Evolutionary conservation across 2,888 invertebrate species (phyloP), one percentile per base, ranked within the genome.

Genomic region (Carpatolechia fugitivella): DNA sequence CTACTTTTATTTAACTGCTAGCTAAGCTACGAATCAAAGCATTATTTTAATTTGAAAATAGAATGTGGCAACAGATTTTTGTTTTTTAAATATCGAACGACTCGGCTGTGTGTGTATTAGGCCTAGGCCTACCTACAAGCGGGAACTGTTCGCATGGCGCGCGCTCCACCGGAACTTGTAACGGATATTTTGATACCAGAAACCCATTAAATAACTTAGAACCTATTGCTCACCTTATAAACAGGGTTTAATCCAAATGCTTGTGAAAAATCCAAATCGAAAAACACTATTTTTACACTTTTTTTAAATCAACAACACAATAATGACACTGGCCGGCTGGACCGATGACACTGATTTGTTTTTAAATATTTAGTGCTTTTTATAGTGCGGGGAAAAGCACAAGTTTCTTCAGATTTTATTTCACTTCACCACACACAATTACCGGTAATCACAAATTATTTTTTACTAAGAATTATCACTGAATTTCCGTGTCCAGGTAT

Each of bases 181-280:
- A 72, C 70, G 54, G 40, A 24, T 29, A 63, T 61, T 61, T 63
- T 46, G 31, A 38, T 47, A 47, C 53, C 13, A n/a, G 56, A 62
- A 62, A 52, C n/a, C 16, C 38, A 14, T 7, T 8, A 31, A 49
- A 60, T 50, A 0, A 30, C 46, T 31, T 59, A 65, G 69, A 68
- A 64, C 47, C 54, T 20, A 59, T 56, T 53, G n/a, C 64, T 66
- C 76, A 89, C 89, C 89, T 89, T 76, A 74, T 66, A 58, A 69
- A 63, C 81, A 74, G 76, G 59, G 65, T 64, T 68, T 64, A 81
- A 76, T 82, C 76, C 80, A 76, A 75, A 72, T 79, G 67, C 72
- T 76, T 68, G 66, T 62, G 66, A 64, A 62, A 79, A 85, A 87
- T 87, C 85, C 87, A 85, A 82, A 66, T 60, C 59, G 61, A 66